Evolutionary conservation across 2,888 invertebrate species (phyloP).

Genomic region (Heteropelma amictum): DNA sequence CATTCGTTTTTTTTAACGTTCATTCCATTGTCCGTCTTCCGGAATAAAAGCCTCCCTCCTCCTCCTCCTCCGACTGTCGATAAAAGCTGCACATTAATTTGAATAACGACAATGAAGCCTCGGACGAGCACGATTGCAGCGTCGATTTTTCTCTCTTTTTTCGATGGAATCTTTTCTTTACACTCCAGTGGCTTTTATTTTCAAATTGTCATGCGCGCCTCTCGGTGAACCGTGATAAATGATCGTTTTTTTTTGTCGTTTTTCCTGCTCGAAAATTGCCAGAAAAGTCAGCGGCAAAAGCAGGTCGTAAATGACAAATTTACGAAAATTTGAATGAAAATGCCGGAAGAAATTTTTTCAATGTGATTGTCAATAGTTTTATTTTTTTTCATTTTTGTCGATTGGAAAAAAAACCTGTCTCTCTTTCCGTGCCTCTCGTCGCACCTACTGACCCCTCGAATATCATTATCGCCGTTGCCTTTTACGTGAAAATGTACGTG

Average conservation of each 20-base stretch:
- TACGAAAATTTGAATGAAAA: too few species aligned
- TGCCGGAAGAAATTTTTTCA: too few species aligned
- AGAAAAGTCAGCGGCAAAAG: too few species aligned
- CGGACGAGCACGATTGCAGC: background rate
- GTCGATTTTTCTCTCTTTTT: slow-evolving; percentile 25
- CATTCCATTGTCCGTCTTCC: too few species aligned
- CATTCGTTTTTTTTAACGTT: too few species aligned
- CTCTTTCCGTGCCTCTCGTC: slow-evolving; percentile 6
- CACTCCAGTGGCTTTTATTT: background rate
- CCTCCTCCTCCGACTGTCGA: background rate
- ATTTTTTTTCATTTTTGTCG: background rate
- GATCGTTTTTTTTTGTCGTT: too few species aligned
- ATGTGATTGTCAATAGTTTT: slow-evolving; percentile 19
- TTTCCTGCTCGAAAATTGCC: too few species aligned
- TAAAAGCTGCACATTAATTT: slow-evolving; percentile 23
- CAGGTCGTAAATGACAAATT: too few species aligned
- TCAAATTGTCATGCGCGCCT: background rate
- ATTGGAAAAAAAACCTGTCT: background rate
- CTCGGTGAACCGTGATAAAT: slow-evolving; percentile 10
- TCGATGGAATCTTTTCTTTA: background rate
- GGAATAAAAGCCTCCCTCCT: too few species aligned
- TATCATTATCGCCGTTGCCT: slow-evolving; percentile 42
- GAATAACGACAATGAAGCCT: slow-evolving; percentile 39
- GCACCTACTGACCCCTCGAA: slow-evolving; percentile 22
- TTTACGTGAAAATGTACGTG: slow-evolving; percentile 52